Evolutionary conservation across 2,888 invertebrate species (phyloP), one percentile per base, ranked within the genome.

Genomic region (Smittia sp.): DNA sequence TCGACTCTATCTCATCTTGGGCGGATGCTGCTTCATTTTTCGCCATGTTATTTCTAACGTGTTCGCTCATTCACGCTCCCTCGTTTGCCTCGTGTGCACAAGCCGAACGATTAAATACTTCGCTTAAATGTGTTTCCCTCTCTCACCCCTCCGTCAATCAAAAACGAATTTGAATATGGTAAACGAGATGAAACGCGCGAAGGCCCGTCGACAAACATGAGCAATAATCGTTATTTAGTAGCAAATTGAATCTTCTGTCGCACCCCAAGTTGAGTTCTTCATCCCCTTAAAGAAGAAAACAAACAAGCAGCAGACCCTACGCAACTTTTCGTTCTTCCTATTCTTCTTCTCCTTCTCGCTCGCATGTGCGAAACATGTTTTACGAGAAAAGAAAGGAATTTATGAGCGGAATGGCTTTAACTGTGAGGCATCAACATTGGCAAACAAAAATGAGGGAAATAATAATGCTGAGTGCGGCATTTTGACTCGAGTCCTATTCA

Each of bases 261-360:
- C 46, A 46, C 15, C 46, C 46, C 46, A 32, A 32, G 4, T 6
- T 32, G 32, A 32, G 9, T 11, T 46, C 11, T 11, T 46, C 15
- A 46, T n/a, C n/a, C 46, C n/a, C n/a, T 46, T 13, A 46, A 46
- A 18, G 58, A 3, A 18, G 25, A 68, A n/a, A 41, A 41, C 41
- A 39, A 58, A 41, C 68, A 68, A 39, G 22, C 68, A 68, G n/a
- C 25, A 13, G 24, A 68, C 46, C 68, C 46, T 68, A 68, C 68
- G 68, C 68, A 68, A 68, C 46, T 41, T 46, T 24, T 67, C 25
- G 41, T 68, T 11, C 46, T n/a, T 18, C 38, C 65, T 65, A n/a
- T 32, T 32, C 24, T 58, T 22, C 58, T 2, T 46, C 46, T 46
- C 15, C 46, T 46, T 46, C 46, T 46, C 46, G 3, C 46, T 46